Evolutionary conservation across 2,888 invertebrate genomes (phyloP), one percentile per base, ranked within the genome.

Genomic region (Yponomeuta plumbellus): DNA sequence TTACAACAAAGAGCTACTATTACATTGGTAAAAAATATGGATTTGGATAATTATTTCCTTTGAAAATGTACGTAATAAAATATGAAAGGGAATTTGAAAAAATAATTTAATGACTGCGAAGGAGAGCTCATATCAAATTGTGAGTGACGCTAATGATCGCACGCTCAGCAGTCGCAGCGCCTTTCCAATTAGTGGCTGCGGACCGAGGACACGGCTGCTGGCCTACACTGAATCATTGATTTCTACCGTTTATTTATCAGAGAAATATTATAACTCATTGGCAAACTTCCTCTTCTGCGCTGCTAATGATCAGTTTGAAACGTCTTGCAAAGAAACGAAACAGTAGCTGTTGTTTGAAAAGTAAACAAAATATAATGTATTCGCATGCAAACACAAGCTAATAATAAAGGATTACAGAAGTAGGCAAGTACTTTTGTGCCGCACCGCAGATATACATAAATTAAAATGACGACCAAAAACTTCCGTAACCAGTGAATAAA

Each of bases 111-210:
- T 63, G 64, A 57, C 26, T 40, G 44, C 34, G 22, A 20, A 59
- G 66, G 23, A 62, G 72, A 70, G 72, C 63, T 73, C 76, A 75
- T 78, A 79, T 77, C 76, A 85, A 84, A 84, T 84, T 81, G 82
- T 88, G 88, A 90, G 86, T 88, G 89, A 89, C 90, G 83, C 86
- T 91, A 90, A 91, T 89, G 89, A 88, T 84, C 85, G 83, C 81
- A 79, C 81, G 83, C 75, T 82, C 83, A 80, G 68, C 67, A 68
- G 44, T 66, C 80, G 80, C 80, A 78, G 78, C 78, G 74, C 79
- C 85, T 85, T 85, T 85, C 86, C 88, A 89, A 88, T 88, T 89
- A 88, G 61, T 8, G 61, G 59, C 58, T n/a, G 34, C 62, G 62
- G 34, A 34, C 26, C 62, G 62, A 62, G 22, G 34, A 62, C 62